Conservation (phyloP, 2,797 vertebrate species). For the Florisuga fusca region DNA sequence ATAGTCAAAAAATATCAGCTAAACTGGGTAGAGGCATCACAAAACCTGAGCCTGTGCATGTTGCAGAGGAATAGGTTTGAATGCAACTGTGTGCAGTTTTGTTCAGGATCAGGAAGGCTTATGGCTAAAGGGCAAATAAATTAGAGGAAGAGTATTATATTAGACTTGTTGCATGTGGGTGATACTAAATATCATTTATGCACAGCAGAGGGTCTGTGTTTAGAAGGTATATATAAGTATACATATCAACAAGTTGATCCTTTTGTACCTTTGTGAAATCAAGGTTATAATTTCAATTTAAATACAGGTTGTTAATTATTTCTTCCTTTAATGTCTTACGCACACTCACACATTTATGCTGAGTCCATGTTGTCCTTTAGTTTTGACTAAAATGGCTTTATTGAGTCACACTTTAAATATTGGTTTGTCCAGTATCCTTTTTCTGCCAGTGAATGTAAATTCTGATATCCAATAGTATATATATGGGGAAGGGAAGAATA, state of each 20-base stretch:
- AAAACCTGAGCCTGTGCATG: neutral
- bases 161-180: neutral
- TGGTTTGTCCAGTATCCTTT: neutral
- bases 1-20: neutral
- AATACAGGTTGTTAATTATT: neutral
- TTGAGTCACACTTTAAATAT: neutral
- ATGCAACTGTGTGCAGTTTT: neutral
- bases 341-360: neutral
- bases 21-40: neutral
- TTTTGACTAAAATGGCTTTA: neutral
- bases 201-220: neutral
- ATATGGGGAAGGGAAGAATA: neutral
- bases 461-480: neutral
- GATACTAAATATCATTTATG: neutral
- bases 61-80: neutral
- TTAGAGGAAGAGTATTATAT: neutral
- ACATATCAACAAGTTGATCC: neutral
- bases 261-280: neutral
- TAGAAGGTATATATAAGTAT: neutral
- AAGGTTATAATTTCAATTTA: neutral
- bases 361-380: neutral
- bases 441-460: neutral
- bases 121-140: neutral
- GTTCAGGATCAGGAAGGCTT: neutral
- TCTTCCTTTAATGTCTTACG: neutral